A percentile compares a stretch with the other conserved stretches of the same genome.
phyloP scores from a whole-genome alignment of 2,113 vertebrate species.

The Grammomys dolichurus region DNA sequence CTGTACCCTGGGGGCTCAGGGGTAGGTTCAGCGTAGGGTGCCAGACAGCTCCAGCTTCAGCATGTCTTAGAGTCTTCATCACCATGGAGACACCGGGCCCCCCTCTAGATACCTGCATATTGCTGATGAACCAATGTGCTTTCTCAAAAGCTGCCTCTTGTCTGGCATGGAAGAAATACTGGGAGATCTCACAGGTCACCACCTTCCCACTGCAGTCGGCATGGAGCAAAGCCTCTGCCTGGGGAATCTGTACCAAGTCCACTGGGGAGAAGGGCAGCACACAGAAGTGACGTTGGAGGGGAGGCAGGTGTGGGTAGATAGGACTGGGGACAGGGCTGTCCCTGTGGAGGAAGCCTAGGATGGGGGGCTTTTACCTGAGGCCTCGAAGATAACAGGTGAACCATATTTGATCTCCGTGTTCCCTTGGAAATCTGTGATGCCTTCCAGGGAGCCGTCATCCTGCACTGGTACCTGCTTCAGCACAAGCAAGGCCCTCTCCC shows the following conservation, averaged over 20 bases:
- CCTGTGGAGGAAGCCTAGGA: not conserved
- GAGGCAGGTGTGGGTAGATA: not conserved
- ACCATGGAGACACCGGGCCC: constrained; percentile 87
- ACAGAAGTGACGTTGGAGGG: not conserved
- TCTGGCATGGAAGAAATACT: constrained; percentile 60
- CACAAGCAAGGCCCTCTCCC: constrained; percentile 87
- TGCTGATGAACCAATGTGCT: constrained; percentile 85
- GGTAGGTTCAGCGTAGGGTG: constrained; percentile 85
- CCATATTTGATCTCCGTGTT: constrained; percentile 76
- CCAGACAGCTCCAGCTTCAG: constrained; percentile 47
- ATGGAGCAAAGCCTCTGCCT: constrained; percentile 87
- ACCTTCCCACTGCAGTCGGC: constrained; percentile 89
- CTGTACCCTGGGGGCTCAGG: constrained; percentile 85
- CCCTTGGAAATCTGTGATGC: constrained; percentile 86
- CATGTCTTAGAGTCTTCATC: constrained; percentile 81
- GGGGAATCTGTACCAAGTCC: constrained; percentile 82
- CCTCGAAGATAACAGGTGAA: constrained; percentile 87
- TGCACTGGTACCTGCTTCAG: constrained; percentile 85
- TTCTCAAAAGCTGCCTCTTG: not conserved
- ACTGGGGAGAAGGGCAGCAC: constrained; percentile 54
- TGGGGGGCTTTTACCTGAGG: constrained; percentile 85
- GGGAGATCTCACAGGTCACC: constrained; percentile 90
- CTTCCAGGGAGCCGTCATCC: constrained; percentile 85
- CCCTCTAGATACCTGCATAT: constrained; percentile 84
- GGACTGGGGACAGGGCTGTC: not conserved